Evolutionary conservation across 2,113 vertebrate genomes (phyloP).

Genomic region (Crotalus viridis): DNA sequence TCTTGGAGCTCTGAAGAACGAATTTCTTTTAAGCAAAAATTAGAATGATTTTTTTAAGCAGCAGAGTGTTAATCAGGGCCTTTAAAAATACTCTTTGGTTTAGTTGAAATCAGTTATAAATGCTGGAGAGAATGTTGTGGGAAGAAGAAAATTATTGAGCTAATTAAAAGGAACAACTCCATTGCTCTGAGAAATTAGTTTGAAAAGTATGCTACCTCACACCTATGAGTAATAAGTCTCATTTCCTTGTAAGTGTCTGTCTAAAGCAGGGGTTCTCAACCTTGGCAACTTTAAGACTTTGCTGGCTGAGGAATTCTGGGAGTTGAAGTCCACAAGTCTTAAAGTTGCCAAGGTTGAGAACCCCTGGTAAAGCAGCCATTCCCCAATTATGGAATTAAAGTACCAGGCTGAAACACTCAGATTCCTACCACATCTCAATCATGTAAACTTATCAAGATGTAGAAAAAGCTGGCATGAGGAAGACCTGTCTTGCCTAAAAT

Average conservation of each 20-base stretch:
- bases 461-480: not conserved
- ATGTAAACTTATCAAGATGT: not conserved
- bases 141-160: not conserved
- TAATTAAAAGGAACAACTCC: not conserved
- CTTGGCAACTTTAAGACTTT: too few species aligned
- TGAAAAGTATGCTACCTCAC: not conserved
- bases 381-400: not conserved
- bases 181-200: not conserved
- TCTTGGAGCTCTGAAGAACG: not conserved
- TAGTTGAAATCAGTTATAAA: not conserved
- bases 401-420: not conserved
- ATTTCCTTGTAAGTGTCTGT: not conserved
- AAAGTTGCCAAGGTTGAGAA: too few species aligned
- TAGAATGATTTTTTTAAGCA: not conserved
- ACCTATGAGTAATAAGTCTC: not conserved
- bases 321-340: too few species aligned
- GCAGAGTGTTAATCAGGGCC: conserved; percentile 2
- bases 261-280: not conserved
- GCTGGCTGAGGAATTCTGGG: too few species aligned
- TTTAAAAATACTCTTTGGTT: conserved; percentile 1
- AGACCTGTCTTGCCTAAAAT: not conserved
- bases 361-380: not conserved
- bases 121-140: not conserved
- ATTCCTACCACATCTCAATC: not conserved
- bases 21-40: not conserved